Conservation (phyloP, 1,140 invertebrate genomes). For the Periplaneta americana region DNA sequence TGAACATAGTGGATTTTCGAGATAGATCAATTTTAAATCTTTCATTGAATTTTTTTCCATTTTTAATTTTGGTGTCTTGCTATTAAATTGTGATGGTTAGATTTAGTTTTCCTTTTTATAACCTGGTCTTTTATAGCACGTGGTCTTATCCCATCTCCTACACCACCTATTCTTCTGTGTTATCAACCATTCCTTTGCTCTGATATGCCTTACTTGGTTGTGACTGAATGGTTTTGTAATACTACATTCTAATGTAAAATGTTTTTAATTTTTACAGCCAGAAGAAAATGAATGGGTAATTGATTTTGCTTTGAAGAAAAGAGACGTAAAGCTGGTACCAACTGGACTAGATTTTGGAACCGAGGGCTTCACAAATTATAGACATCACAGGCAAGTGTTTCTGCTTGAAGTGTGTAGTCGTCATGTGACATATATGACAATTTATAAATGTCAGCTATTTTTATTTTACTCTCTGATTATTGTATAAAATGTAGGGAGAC, state of each 20-base stretch:
- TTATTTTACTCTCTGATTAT: no score
- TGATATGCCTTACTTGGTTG: neutral
- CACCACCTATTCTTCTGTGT: neutral
- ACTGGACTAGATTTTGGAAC: constrained; percentile 94
- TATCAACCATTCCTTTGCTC: neutral
- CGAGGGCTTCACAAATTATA: constrained; percentile 89
- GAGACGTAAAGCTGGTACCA: constrained; percentile 89
- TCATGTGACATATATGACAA: no score
- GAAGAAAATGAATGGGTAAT: constrained; percentile 99
- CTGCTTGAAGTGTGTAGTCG: no score
- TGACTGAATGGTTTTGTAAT: neutral
- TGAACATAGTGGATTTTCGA: no score
- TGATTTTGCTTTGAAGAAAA: constrained; percentile 91
- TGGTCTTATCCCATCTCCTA: neutral
- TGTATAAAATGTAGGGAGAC: no score
- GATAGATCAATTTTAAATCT: no score
- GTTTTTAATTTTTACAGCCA: constrained; percentile 44
- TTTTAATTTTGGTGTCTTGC: no score
- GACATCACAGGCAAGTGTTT: constrained; percentile 45
- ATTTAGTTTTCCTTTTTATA: no score
- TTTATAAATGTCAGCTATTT: no score
- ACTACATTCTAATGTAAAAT: neutral
- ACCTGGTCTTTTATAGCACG: no score
- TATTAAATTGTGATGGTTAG: no score
- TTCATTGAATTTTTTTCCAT: no score